Base-by-base conservation (phyloP, 1,140 invertebrate species). In the Drosophila erecta region DNA sequence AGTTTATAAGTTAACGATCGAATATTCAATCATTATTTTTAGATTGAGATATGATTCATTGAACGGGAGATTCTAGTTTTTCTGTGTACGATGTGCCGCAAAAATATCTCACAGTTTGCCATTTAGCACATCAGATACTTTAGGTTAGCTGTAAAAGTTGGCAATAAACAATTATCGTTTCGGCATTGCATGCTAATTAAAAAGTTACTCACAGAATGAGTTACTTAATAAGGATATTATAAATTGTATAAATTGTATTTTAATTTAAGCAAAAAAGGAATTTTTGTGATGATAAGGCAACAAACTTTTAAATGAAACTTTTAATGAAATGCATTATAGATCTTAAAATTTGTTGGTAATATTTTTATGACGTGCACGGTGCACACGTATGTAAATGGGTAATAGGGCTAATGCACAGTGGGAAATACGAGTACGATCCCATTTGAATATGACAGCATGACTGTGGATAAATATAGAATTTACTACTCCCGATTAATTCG, bases 341-440 rank as follows among this genome's bases (percentile, higher is more conserved):
- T 14, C 1, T 38, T 1, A 14, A 38, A 3, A 14, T 38, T 38
- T 4, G 1, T 15, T 22, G 8, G 33, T n/a, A 38, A 53, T 17
- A 40, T 2, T 11, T 27, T 14, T 7, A 27, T 11, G 2, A 55
- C 49, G 22, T 6, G 0, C 20, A 38, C 5, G 0, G 3, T 14
- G 11, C 33, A 22, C 50, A 57, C 44, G 56, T 17, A 17, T 17
- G 17, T 76, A 72, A 79, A 72, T 76, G 81, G 83, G 78, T 86
- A 76, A 81, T 77, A 81, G 65, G 83, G 69, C 75, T 62, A 51
- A 33, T 49, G 70, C 35, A 69, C 70, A 69, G 64, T 69, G 58
- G 55, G 71, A 70, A 66, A 61, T 35, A 53, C 47, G n/a, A 55
- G 73, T 17, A 8, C 22, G 33, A 22, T 41, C 43, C 43, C 33